Conservation (phyloP, 2,888 invertebrate species). For the Ptycholaimellus sp. region DNA sequence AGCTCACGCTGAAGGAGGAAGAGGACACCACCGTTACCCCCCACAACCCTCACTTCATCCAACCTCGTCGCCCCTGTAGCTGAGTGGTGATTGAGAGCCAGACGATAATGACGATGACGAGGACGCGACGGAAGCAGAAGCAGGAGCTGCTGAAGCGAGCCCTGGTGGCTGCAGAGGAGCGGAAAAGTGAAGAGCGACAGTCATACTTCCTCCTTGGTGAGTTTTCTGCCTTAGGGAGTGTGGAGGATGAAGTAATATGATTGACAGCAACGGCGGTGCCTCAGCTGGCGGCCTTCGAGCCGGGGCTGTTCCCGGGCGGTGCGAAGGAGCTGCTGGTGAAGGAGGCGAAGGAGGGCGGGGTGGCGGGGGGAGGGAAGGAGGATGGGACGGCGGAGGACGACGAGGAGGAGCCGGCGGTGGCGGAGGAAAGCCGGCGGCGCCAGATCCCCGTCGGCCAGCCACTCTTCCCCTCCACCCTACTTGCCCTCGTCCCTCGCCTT, state of each 20-base stretch:
- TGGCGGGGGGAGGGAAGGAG: background rate
- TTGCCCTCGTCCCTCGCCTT: constrained; percentile 80
- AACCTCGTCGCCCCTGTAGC: background rate
- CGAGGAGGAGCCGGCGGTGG: constrained; percentile 10
- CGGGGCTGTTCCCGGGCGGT: constrained; percentile 46
- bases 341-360: background rate
- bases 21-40: constrained; percentile 33
- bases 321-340: constrained; percentile 9
- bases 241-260: too few relatives aligned
- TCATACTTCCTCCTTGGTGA: too few relatives aligned
- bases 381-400: constrained; percentile 13
- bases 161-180: constrained; percentile 77
- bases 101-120: constrained; percentile 66
- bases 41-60: background rate
- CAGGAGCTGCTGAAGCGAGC: constrained; percentile 89
- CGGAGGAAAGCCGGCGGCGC: constrained; percentile 36
- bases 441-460: constrained; percentile 65
- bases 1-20: constrained; percentile 90
- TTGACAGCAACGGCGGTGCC: constrained; percentile 85
- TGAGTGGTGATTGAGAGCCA: constrained; percentile 14
- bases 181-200: constrained; percentile 28
- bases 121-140: constrained; percentile 92
- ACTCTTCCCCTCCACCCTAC: constrained; percentile 80
- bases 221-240: too few relatives aligned
- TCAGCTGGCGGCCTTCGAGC: constrained; percentile 80